A percentile compares a stretch with the other conserved stretches of the same genome.
Evolutionary conservation across 2,888 invertebrate genomes (phyloP).

Genomic region (Thalpophila matura): DNA sequence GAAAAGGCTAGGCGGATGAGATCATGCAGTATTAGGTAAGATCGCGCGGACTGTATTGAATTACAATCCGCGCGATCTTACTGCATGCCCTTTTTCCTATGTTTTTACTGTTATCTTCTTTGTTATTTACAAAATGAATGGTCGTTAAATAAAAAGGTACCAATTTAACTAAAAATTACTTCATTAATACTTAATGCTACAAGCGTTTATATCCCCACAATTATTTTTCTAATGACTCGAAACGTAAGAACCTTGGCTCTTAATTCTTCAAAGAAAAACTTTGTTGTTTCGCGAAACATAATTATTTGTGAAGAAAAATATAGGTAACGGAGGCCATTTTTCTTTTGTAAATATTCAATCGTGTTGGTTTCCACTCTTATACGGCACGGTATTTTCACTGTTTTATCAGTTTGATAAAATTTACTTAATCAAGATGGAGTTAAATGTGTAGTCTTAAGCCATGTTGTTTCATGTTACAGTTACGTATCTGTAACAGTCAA

Average conservation of each 20-base stretch:
- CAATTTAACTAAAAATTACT: constrained; percentile 8
- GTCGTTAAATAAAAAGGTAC: not conserved
- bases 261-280: constrained; percentile 35
- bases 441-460: no score
- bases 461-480: no score
- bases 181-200: constrained; percentile 3
- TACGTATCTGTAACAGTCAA: no score
- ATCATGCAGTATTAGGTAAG: no score
- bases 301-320: constrained; percentile 48
- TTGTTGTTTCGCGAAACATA: constrained; percentile 31
- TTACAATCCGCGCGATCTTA: no score
- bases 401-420: no score
- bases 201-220: not conserved
- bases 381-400: not conserved
- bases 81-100: no score
- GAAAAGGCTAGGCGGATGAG: no score
- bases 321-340: constrained; percentile 49
- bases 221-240: not conserved
- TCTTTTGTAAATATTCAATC: constrained; percentile 59
- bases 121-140: not conserved
- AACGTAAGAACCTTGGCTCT: constrained; percentile 9
- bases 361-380: constrained; percentile 40
- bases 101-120: no score
- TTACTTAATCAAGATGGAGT: no score
- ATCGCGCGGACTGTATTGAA: no score